Percentiles rank a stretch among this genome's conserved stretches.
These are phyloP conservation scores for Argentina silus DNA, from an alignment of 2,797 vertebrate species.

Conservation along the genomic window DNA sequence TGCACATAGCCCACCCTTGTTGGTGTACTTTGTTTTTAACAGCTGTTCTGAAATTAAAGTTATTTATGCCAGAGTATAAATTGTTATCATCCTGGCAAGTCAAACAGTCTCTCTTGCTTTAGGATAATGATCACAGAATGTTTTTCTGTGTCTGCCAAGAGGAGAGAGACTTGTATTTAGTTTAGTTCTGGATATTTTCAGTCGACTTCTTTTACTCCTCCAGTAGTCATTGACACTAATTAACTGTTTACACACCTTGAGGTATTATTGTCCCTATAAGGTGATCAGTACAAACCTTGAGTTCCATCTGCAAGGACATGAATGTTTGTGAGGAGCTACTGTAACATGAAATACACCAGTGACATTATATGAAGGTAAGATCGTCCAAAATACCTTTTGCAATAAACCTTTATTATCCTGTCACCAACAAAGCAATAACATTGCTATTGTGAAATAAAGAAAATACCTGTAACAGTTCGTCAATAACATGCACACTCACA, in stretches of 20 bases:
- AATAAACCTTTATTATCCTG: neutral
- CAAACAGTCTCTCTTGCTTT: neutral
- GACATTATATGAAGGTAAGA: neutral
- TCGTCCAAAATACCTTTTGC: neutral
- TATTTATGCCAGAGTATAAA: constrained; percentile 14
- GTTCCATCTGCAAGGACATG: neutral
- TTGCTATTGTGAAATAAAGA: no score
- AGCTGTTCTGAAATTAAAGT: neutral
- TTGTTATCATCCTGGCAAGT: neutral
- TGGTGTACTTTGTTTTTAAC: neutral
- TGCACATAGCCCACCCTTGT: neutral
- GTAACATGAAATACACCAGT: neutral
- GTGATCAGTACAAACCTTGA: neutral
- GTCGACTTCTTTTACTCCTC: neutral
- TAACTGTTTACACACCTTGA: neutral
- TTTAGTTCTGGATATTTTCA: neutral
- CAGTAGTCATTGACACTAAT: neutral
- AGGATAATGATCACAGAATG: neutral
- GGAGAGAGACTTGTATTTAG: neutral
- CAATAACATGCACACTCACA: neutral
- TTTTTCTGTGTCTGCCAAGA: neutral
- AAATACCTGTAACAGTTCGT: no score
- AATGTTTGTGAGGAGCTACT: neutral
- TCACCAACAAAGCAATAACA: no score
- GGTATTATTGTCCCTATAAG: neutral